A percentile compares a stretch with the other conserved stretches of the same genome.
These are phyloP conservation scores for Panzeria rudis DNA, from an alignment of 2,888 invertebrate genomes.

Conservation along the genomic window DNA sequence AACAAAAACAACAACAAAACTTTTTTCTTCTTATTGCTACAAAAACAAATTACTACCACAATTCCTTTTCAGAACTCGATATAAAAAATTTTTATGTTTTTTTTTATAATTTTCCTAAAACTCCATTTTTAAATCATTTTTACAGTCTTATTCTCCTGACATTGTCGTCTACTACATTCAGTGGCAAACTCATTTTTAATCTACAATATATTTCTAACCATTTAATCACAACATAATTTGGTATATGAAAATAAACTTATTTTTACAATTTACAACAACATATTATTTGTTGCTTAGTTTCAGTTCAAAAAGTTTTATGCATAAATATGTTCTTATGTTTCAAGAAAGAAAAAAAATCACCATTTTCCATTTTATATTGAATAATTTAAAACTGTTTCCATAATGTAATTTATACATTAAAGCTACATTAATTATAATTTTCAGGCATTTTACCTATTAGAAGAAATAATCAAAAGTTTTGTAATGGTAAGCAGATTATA, in stretches of 20 bases:
- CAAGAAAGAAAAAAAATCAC: too few relatives aligned
- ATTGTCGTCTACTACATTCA: slow-evolving; percentile 58
- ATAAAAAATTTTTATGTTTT: slow-evolving; percentile 5
- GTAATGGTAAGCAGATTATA: slow-evolving; percentile 55
- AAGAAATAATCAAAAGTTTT: slow-evolving; percentile 51
- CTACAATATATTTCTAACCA: slow-evolving; percentile 49
- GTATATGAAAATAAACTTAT: slow-evolving; percentile 54
- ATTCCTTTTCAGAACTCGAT: slow-evolving; percentile 74
- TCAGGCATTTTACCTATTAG: slow-evolving; percentile 48
- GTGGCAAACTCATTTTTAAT: slow-evolving; percentile 52
- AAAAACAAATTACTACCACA: slow-evolving; percentile 65
- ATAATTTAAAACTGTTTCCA: slow-evolving; percentile 6
- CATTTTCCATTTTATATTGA: slow-evolving; percentile 15
- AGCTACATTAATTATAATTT: slow-evolving; percentile 46
- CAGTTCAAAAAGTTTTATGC: neutral
- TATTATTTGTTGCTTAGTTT: neutral
- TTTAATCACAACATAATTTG: slow-evolving; percentile 48
- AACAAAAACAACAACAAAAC: slow-evolving; percentile 36
- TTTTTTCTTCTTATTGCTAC: slow-evolving; percentile 55
- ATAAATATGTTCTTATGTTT: neutral
- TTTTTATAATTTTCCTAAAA: slow-evolving; percentile 43
- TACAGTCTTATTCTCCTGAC: slow-evolving; percentile 44
- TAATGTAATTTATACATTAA: neutral
- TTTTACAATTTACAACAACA: slow-evolving; percentile 5
- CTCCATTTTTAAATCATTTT: slow-evolving; percentile 56